Base-by-base conservation (phyloP, 2,888 invertebrate species). In the Leucozona laternaria region DNA sequence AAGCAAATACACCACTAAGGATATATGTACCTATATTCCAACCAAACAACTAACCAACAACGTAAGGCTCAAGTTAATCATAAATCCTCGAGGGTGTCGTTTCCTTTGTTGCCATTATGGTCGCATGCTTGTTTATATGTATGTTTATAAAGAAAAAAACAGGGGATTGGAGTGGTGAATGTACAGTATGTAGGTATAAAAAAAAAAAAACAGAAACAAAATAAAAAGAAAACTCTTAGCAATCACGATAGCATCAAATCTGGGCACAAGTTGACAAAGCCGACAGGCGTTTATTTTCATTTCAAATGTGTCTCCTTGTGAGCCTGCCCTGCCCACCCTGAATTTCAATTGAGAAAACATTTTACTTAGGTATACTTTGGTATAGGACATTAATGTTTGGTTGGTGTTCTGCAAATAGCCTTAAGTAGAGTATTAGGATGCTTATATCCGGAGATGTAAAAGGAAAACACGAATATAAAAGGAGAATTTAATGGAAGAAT, bases 261-360 rank as follows among this genome's bases (percentile, higher is more conserved):
- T 71, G 75, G 70, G 64, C 64, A 48, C 62, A 76, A 84, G 71
- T 84, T 75, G 79, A 84, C 83, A 84, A 83, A 79, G 79, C 79
- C 83, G 79, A 84, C 83, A 79, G 83, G 83, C 83, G 79, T 84
- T 84, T 84, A 79, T 79, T 84, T 84, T 84, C 79, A 84, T 84
- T 84, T 84, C 50, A 79, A 79, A 79, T 79, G 83, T 64, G 45
- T 22, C 48, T 66, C 11, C 31, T 45, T 45, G 28, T 17, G 28
- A 43, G 25, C 17, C 40, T n/a, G 11, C 43, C 17, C 40, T n/a
- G 11, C 43, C 60, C 70, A 48, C 81, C 62, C 50, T 60, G 72
- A 77, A 78, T 80, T 85, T 78, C 53, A 73, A 50, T 77, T 77
- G 57, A 73, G 77, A 85, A 78, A 81, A 70, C 81, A 73, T 81